These are phyloP conservation scores for Buceros bicornis DNA, from an alignment of 2,797 vertebrate genomes.

Conservation along the genomic window DNA sequence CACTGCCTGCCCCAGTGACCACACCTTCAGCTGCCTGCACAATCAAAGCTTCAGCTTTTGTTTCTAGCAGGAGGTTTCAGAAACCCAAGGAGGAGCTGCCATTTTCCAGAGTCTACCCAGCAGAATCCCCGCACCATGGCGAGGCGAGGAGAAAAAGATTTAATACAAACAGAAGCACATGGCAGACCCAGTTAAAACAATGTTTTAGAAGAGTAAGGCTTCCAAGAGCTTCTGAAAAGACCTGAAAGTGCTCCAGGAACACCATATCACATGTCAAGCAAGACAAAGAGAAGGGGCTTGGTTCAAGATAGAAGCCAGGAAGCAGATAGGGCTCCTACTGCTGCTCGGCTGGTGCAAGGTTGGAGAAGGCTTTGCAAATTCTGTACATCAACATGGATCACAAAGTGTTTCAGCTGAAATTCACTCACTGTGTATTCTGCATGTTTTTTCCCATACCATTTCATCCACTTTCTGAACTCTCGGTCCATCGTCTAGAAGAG, in stretches of 20 bases:
- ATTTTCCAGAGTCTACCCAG: neutral
- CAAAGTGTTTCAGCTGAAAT: neutral
- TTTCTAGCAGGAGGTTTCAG: neutral
- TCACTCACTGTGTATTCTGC: conserved; percentile 98
- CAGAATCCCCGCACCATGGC: neutral
- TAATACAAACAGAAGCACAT: neutral
- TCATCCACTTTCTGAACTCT: conserved; percentile 99
- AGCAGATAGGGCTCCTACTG: neutral
- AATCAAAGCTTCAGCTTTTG: neutral
- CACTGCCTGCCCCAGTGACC: neutral
- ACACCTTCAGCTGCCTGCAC: neutral
- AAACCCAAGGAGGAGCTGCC: neutral
- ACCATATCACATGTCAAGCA: neutral
- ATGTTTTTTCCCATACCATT: conserved; percentile 99
- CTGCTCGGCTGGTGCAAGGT: neutral
- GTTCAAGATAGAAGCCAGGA: neutral
- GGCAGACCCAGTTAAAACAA: neutral
- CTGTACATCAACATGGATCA: neutral
- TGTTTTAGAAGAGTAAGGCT: neutral
- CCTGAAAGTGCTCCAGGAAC: neutral
- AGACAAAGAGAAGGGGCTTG: neutral
- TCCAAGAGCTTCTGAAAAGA: neutral
- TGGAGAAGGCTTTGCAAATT: neutral
- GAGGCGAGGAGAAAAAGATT: neutral
- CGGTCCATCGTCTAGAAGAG: conserved; percentile 93